Evolutionary conservation across 2,797 vertebrate genomes (phyloP), one percentile per base, ranked within the genome.

Genomic region (Sebastes cheni): DNA sequence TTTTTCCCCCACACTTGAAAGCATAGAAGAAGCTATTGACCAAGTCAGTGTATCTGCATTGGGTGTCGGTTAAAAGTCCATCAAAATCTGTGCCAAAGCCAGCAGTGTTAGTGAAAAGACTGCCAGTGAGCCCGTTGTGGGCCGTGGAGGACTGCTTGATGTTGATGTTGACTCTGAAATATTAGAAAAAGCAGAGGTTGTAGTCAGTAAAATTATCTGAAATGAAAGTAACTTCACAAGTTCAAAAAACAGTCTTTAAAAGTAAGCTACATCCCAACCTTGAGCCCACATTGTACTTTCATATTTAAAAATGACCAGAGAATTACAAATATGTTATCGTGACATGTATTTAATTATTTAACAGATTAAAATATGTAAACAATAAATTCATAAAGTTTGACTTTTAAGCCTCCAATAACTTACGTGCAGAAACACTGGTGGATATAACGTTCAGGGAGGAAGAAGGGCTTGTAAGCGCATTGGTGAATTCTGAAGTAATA

Each of bases 91-190:
- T 55, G 50, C 68, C 4, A 87, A 11, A 66, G 88, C 64, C 56
- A 92, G 23, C 16, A 93, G 32, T 22, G 74, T 78, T 13, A 92
- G 32, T 11, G 70, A 74, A 54, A 92, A 66, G 25, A 88, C 25
- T 27, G 68, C 72, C 72, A 87, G 20, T 16, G 77, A 77, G 46
- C 78, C 52, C 23, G 76, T 3, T 11, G 82, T 79, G 12, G 30
- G 62, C 8, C 1, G 60, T 75, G 72, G 59, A 29, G 79, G 27
- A 60, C 87, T 81, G 71, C 72, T 54, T 79, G 88, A 84, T 54
- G 78, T 58, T 34, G 83, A 42, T 62, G 88, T 81, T 75, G 78
- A 54, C 5, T 66, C 91, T 91, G 85, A 88, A 92, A 91, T 75
- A 75, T 71, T 6, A 59, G 22, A 79, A 82, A 83, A 50, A 68